Evolutionary conservation across 1,140 invertebrate species (phyloP).

Genomic region (Rhopalosiphum padi): DNA sequence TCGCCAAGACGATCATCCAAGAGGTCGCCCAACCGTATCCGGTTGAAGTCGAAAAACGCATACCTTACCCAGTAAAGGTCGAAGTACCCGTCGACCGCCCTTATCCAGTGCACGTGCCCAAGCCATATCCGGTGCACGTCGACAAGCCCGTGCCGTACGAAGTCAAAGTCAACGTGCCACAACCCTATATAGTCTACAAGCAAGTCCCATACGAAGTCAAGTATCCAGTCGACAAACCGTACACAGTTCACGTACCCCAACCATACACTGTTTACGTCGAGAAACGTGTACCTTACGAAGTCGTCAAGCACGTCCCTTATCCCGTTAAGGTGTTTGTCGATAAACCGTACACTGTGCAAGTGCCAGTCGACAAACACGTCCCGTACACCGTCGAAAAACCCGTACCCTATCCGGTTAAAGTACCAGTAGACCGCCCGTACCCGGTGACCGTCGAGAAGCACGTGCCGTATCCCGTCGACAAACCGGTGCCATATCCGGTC

Average conservation of each 20-base stretch:
- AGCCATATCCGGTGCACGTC: slow-evolving; percentile 63
- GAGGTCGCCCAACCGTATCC: slow-evolving; percentile 59
- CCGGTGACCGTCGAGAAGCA: slow-evolving; percentile 65
- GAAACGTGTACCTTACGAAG: slow-evolving; percentile 64
- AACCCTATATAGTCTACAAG: slow-evolving; percentile 64
- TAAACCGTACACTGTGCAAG: slow-evolving; percentile 70
- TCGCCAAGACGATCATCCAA: slow-evolving; percentile 59
- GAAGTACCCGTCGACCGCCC: slow-evolving; percentile 60
- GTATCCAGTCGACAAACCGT: slow-evolving; percentile 77
- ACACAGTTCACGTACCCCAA: slow-evolving; percentile 73
- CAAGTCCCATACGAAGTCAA: slow-evolving; percentile 66
- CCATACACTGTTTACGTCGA: slow-evolving; percentile 83
- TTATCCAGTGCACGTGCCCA: slow-evolving; percentile 60
- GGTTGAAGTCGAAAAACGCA: slow-evolving; percentile 58
- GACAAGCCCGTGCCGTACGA: slow-evolving; percentile 65
- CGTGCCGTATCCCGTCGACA: slow-evolving; percentile 69
- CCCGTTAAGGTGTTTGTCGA: slow-evolving; percentile 77
- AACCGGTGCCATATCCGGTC: slow-evolving; percentile 79
- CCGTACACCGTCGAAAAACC: slow-evolving; percentile 65
- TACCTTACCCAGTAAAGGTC: slow-evolving; percentile 60
- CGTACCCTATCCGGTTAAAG: slow-evolving; percentile 50
- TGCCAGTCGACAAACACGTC: slow-evolving; percentile 70
- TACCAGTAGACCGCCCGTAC: slow-evolving; percentile 51
- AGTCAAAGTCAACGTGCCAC: slow-evolving; percentile 63
- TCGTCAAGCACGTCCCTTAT: slow-evolving; percentile 68